Base-by-base conservation (phyloP, 2,888 invertebrate species). In the Nycteola revayana region DNA sequence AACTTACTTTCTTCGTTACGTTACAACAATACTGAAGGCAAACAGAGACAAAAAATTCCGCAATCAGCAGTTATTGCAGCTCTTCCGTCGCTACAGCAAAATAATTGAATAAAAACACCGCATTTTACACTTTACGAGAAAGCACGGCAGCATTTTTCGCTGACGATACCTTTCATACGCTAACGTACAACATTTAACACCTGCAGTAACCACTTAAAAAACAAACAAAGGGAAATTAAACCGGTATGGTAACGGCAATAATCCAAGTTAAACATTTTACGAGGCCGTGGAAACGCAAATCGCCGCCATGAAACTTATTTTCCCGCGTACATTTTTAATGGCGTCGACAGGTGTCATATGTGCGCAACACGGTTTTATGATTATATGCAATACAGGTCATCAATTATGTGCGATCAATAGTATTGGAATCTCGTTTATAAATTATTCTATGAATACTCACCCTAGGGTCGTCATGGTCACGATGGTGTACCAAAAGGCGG, bases 401-500 rank as follows among this genome's bases (percentile, higher is more conserved):
- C 42, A 39, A 42, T 51, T 33, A 40, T 40, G 17, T 9, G 7
- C 34, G 32, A 41, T 42, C 38, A 33, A 42, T 43, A 37, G n/a
- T 33, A 26, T 9, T 8, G 25, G 10, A 32, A 41, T 31, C 25
- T 7, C 7, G 22, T 39, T 37, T 28, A 22, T 6, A 3, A 8
- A 38, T 26, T 28, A 39, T 37, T 45, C 30, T 34, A 45, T 42
- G 42, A 48, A 22, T 32, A 94, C 96, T 96, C 87, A 99, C 98
- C 99, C 98, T 54, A 99, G 90, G 29, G 99, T 99, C 42, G 99
- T 99, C 98, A 99, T 99, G 59, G 99, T 99, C 75, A 99, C 99
- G 75, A 99, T 99, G 75, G 99, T 99, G 91, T 99, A 99, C 99
- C 99, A 99, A 89, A 99, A 99, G 59, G 99, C 98, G 35, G 98